phyloP scores from a whole-genome alignment of 2,888 invertebrate species.

The Andrena hattorfiana region DNA sequence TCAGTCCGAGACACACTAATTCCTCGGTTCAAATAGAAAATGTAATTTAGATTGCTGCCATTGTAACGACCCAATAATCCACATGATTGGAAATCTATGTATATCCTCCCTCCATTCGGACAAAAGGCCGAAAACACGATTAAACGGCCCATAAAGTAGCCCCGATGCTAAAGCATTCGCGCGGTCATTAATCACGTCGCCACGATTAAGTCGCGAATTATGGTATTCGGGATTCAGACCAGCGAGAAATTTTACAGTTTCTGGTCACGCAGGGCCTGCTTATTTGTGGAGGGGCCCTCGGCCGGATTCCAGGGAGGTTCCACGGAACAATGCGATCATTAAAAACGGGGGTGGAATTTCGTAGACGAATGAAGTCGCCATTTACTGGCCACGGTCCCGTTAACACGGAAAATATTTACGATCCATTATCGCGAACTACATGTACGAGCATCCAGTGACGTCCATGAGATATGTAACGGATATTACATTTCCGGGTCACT shows the following conservation, averaged over 20 bases:
- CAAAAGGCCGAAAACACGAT: background rate
- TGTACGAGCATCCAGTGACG: conserved; percentile 50
- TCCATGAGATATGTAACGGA: conserved; percentile 68
- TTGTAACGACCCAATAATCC: no score
- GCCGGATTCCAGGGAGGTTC: background rate
- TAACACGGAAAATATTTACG: conserved; percentile 57
- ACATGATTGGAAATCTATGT: no score
- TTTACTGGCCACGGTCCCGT: background rate
- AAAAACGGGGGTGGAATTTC: conserved; percentile 15
- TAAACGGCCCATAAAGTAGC: background rate
- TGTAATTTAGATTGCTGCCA: no score
- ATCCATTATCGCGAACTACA: conserved; percentile 59
- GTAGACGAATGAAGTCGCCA: conserved; percentile 5
- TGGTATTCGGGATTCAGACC: background rate
- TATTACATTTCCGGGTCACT: conserved; percentile 69
- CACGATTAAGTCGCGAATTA: conserved; percentile 22
- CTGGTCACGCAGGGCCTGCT: conserved; percentile 18
- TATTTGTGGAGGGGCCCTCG: background rate
- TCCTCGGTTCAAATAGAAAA: no score
- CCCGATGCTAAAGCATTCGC: background rate
- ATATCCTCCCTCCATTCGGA: no score
- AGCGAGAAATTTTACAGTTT: conserved; percentile 30
- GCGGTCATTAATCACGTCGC: conserved; percentile 21
- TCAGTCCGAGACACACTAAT: no score
- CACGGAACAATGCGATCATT: background rate